phyloP scores from a whole-genome alignment of 2,113 vertebrate species.

The Pterocles orientalis region DNA sequence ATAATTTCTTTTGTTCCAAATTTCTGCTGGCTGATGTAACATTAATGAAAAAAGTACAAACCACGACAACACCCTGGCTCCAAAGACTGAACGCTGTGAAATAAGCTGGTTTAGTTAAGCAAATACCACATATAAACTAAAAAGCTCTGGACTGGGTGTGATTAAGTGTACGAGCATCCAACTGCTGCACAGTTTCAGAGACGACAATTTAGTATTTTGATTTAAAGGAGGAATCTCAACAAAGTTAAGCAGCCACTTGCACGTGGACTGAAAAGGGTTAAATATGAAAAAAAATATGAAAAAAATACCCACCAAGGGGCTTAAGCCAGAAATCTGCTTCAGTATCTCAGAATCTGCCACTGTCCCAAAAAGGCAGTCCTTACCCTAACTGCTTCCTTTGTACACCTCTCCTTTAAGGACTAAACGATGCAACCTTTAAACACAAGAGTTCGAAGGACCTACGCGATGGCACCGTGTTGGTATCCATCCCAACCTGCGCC shows the following conservation, averaged over 20 bases:
- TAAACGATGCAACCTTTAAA: not conserved
- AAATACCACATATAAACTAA: not conserved
- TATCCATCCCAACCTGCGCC: not conserved
- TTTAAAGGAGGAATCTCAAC: not conserved
- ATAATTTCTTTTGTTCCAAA: not conserved
- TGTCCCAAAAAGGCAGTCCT: not conserved
- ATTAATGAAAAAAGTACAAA: not conserved
- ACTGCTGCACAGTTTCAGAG: not conserved
- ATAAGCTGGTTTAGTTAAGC: not conserved
- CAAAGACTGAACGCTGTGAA: not conserved
- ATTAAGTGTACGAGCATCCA: not conserved
- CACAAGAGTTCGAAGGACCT: not conserved
- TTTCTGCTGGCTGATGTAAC: not conserved
- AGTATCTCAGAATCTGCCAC: not conserved
- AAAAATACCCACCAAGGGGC: not conserved
- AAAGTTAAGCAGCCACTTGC: not conserved
- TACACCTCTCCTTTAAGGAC: not conserved
- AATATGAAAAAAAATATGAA: not conserved
- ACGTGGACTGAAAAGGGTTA: not conserved
- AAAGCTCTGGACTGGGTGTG: not conserved
- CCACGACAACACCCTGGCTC: not conserved
- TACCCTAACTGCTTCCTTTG: not conserved
- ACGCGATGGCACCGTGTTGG: rapidly evolving
- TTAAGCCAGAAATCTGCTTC: not conserved
- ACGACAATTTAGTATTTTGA: not conserved